phyloP scores from a whole-genome alignment of 2,888 invertebrate species.

The Hyppa rectilinea region DNA sequence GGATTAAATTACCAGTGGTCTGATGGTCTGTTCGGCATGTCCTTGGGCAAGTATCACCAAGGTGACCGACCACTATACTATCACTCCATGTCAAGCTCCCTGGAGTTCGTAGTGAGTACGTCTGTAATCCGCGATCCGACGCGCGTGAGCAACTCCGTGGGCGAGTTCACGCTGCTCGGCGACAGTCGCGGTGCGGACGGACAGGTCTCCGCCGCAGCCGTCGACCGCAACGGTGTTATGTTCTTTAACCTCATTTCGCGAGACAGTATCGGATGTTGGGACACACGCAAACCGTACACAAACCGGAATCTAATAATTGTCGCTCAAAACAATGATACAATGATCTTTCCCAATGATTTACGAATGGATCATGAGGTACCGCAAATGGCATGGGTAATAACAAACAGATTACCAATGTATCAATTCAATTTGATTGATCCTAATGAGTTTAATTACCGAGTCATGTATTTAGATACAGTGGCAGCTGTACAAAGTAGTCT shows the following conservation, averaged over 20 bases:
- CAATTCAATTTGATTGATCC: slow-evolving; percentile 93
- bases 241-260: slow-evolving; percentile 95
- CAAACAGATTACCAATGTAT: slow-evolving; percentile 94
- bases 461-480: slow-evolving; percentile 92
- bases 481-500: slow-evolving; percentile 92
- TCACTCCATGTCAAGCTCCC: slow-evolving; percentile 95
- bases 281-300: slow-evolving; percentile 93
- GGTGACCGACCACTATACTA: slow-evolving; percentile 93
- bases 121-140: slow-evolving; percentile 93
- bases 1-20: slow-evolving; percentile 95
- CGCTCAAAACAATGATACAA: slow-evolving; percentile 91
- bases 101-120: slow-evolving; percentile 94
- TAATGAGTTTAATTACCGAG: slow-evolving; percentile 93
- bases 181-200: slow-evolving; percentile 91
- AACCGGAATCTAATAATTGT: slow-evolving; percentile 92
- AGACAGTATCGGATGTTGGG: slow-evolving; percentile 96
- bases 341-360: slow-evolving; percentile 95
- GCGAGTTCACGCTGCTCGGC: slow-evolving; percentile 85
- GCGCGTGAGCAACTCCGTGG: slow-evolving; percentile 80
- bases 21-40: slow-evolving; percentile 95
- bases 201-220: slow-evolving; percentile 94
- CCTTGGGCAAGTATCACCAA: slow-evolving; percentile 91
- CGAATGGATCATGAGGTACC: slow-evolving; percentile 93
- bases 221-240: slow-evolving; percentile 94
- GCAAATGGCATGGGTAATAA: slow-evolving; percentile 94